phyloP scores from a whole-genome alignment of 1,140 invertebrate species.

The Calephelis virginiensis region DNA sequence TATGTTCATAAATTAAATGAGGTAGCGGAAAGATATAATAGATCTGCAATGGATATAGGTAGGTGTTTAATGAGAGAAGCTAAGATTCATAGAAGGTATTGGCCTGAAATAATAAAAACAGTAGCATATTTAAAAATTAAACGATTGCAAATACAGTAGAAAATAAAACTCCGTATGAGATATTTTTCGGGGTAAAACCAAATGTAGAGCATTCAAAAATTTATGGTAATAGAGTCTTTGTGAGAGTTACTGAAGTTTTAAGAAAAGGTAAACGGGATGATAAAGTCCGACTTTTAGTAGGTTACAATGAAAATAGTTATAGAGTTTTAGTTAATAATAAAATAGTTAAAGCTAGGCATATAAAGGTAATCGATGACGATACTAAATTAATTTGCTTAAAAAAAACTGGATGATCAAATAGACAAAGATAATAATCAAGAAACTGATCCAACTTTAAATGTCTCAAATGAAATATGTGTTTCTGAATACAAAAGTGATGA shows the following conservation, averaged over 20 bases:
- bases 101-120: slow-evolving; percentile 44
- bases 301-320: too few species aligned
- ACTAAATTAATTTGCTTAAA: slow-evolving; percentile 39
- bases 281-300: slow-evolving; percentile 35
- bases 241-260: slow-evolving; percentile 42
- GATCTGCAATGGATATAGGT: slow-evolving; percentile 42
- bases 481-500: too few species aligned
- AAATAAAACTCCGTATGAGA: slow-evolving; percentile 56
- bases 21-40: slow-evolving; percentile 55
- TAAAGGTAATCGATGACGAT: slow-evolving; percentile 40
- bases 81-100: slow-evolving; percentile 40
- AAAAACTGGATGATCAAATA: slow-evolving; percentile 34
- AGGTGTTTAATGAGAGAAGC: slow-evolving; percentile 46
- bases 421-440: slow-evolving; percentile 23
- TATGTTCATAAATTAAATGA: slow-evolving; percentile 62
- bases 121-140: slow-evolving; percentile 40
- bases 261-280: slow-evolving; percentile 52
- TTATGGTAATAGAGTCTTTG: slow-evolving; percentile 49
- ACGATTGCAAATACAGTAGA: slow-evolving; percentile 51
- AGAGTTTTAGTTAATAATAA: too few species aligned
- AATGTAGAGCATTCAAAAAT: slow-evolving; percentile 48
- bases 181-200: slow-evolving; percentile 51
- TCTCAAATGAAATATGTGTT: slow-evolving; percentile 22
- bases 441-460: slow-evolving; percentile 23
- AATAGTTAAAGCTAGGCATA: slow-evolving; percentile 32